Conservation (phyloP, 2,797 vertebrate species). For the Sarcophilus harrisii region DNA sequence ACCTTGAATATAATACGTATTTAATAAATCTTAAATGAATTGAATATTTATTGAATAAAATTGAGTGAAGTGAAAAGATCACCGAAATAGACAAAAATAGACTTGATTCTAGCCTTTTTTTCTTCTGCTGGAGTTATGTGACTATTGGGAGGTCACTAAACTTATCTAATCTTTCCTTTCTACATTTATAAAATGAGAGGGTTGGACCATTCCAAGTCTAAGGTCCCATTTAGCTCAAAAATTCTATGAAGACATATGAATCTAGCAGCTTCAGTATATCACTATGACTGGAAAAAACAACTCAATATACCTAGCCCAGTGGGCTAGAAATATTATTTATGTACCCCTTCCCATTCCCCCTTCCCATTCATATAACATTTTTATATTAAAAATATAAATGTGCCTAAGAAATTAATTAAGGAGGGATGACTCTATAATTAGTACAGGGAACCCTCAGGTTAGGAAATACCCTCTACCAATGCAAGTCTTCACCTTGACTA, state of each 20-base stretch:
- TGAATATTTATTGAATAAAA: background rate
- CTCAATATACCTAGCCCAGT: background rate
- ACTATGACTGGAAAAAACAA: slow-evolving; percentile 43
- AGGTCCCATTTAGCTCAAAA: background rate
- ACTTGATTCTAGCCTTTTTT: background rate
- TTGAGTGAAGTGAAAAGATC: background rate
- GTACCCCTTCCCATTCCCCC: too few species aligned
- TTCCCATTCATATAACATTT: background rate
- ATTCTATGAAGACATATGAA: slow-evolving; percentile 48
- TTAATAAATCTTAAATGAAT: background rate
- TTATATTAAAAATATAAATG: background rate
- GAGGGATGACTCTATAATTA: background rate
- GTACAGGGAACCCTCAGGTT: background rate
- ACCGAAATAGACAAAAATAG: background rate
- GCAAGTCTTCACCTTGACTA: background rate
- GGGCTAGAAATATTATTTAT: background rate
- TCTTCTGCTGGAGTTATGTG: background rate
- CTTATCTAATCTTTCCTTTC: background rate
- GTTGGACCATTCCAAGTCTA: background rate
- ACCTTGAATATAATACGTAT: background rate
- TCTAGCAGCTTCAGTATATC: slow-evolving; percentile 22
- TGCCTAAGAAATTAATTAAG: slow-evolving; percentile 21
- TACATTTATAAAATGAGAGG: background rate
- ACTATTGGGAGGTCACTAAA: background rate
- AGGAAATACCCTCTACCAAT: background rate